A percentile compares a stretch with the other conserved stretches of the same genome.
phyloP scores from a whole-genome alignment of 2,113 vertebrate genomes.

The Thalassarche chlororhynchos region DNA sequence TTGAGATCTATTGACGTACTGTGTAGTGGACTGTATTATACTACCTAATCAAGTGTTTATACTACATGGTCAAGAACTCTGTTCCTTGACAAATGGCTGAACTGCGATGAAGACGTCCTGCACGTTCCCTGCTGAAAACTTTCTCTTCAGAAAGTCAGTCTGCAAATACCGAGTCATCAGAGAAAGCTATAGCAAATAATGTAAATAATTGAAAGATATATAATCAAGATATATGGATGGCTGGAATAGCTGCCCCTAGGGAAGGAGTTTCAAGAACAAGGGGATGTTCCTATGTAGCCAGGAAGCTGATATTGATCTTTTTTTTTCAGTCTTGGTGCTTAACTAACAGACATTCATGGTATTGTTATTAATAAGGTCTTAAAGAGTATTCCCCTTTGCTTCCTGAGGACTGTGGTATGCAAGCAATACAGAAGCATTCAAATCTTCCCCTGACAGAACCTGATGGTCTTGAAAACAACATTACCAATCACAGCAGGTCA shows the following conservation, averaged over 20 bases:
- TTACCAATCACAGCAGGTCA: background rate
- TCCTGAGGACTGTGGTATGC: background rate
- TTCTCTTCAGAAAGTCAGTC: background rate
- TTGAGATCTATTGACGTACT: background rate
- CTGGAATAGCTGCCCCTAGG: background rate
- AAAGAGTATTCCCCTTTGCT: background rate
- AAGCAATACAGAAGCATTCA: background rate
- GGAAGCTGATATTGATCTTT: background rate
- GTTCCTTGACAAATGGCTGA: background rate
- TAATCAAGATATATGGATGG: background rate
- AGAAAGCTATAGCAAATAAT: background rate
- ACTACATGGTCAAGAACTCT: background rate
- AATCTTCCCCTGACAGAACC: background rate
- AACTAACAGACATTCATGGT: background rate
- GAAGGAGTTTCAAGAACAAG: background rate
- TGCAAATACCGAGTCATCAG: background rate
- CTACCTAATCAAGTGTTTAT: background rate
- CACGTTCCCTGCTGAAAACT: background rate
- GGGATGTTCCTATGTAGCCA: background rate
- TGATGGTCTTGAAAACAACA: background rate
- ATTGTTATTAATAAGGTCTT: background rate
- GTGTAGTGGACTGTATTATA: background rate
- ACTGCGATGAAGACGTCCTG: background rate
- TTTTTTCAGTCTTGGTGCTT: background rate
- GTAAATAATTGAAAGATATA: background rate